A percentile compares a stretch with the other conserved stretches of the same genome.
phyloP scores from a whole-genome alignment of 2,113 vertebrate genomes.

The Hymenochirus boettgeri region DNA sequence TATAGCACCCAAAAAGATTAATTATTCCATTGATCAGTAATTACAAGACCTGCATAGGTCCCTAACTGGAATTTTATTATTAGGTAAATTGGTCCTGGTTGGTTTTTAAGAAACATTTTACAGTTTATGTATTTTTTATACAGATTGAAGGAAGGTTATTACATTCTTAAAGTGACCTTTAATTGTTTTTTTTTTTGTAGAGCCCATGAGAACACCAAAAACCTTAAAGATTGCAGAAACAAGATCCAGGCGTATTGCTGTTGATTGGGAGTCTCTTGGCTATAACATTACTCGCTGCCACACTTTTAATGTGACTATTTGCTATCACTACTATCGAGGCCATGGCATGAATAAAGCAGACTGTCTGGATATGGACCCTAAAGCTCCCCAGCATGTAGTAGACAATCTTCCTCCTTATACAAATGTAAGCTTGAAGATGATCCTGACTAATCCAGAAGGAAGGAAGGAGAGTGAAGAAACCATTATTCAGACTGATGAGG shows the following conservation, averaged over 20 bases:
- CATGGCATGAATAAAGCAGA: slow-evolving; percentile 85
- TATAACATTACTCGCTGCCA: slow-evolving; percentile 98
- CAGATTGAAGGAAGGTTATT: too few species aligned
- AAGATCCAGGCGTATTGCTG: slow-evolving; percentile 84
- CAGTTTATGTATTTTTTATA: too few species aligned
- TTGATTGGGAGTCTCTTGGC: slow-evolving; percentile 96
- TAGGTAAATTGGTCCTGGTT: too few species aligned
- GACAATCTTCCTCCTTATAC: slow-evolving; percentile 89
- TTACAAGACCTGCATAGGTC: too few species aligned
- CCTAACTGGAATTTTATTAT: too few species aligned
- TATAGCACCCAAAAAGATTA: too few species aligned
- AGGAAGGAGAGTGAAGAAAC: slow-evolving; percentile 96
- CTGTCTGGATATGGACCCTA: slow-evolving; percentile 97
- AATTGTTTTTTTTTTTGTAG: slow-evolving; percentile 53
- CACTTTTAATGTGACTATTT: slow-evolving; percentile 97
- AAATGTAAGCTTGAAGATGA: slow-evolving; percentile 97
- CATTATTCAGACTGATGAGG: slow-evolving; percentile 93
- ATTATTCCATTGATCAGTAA: too few species aligned
- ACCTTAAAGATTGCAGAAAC: slow-evolving; percentile 94
- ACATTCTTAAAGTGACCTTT: too few species aligned
- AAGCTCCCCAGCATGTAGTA: slow-evolving; percentile 90
- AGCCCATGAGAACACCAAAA: slow-evolving; percentile 96
- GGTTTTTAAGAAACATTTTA: too few species aligned
- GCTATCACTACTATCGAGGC: slow-evolving; percentile 87
- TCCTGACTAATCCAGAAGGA: slow-evolving; percentile 94